Evolutionary conservation across 2,797 vertebrate species (phyloP).

Genomic region (Phoeniculus purpureus): DNA sequence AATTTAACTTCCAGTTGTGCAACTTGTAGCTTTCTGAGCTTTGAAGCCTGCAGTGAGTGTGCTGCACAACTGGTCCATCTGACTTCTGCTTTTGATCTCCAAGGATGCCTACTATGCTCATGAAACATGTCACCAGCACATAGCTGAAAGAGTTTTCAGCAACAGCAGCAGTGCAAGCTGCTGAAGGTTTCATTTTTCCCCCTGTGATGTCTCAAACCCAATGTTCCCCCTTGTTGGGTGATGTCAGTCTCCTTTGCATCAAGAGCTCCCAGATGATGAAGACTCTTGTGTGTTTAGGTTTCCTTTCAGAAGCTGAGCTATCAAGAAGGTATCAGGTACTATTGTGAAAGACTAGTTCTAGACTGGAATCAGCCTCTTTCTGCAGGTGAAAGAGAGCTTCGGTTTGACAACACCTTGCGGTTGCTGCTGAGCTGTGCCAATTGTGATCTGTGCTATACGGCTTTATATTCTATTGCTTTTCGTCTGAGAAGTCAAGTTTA

Average conservation of each 20-base stretch:
- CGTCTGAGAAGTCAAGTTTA: background rate
- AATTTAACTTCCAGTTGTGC: conserved; percentile 64
- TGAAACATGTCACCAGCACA: background rate
- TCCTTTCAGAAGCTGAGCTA: background rate
- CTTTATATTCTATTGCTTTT: conserved; percentile 9
- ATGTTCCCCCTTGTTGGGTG: background rate
- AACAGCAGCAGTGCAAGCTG: background rate
- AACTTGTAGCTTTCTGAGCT: conserved; percentile 53
- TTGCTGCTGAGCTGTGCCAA: background rate
- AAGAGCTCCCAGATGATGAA: background rate
- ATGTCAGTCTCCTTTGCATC: background rate
- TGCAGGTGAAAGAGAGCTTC: background rate
- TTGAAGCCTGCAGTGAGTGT: background rate
- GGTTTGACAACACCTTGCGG: background rate
- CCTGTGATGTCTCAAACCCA: background rate
- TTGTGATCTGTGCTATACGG: background rate
- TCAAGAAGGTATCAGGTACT: background rate
- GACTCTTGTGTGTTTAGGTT: background rate
- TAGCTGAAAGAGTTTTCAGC: background rate
- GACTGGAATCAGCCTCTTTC: background rate
- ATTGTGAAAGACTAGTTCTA: background rate
- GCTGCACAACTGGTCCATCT: conserved; percentile 26
- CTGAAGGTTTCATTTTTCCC: background rate
- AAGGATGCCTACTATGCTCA: background rate
- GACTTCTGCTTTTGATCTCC: conserved; percentile 25